A percentile compares a stretch with the other conserved stretches of the same genome.
These are phyloP conservation scores for Brienomyrus brachyistius DNA, from an alignment of 2,113 vertebrate species.

Conservation along the genomic window DNA sequence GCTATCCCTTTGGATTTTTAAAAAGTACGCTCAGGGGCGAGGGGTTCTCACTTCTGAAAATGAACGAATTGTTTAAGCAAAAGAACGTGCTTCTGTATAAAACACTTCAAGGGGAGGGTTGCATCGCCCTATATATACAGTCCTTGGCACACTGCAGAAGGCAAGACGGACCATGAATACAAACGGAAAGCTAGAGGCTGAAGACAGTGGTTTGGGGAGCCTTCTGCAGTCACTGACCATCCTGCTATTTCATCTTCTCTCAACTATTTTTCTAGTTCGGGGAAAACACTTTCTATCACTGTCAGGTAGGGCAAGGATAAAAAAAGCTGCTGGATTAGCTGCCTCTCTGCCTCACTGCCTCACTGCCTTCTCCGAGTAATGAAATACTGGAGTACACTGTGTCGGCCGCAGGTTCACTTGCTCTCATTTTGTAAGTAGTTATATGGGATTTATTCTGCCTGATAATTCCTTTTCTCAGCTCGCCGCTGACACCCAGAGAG, in stretches of 20 bases:
- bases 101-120: neutral
- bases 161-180: constrained; percentile 44
- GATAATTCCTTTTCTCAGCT: constrained; percentile 32
- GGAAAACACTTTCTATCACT: constrained; percentile 70
- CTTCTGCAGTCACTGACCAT: constrained; percentile 60
- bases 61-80: neutral
- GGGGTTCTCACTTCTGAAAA: neutral
- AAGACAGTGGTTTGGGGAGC: constrained; percentile 42
- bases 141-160: neutral
- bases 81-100: neutral
- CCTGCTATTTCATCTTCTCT: constrained; percentile 58
- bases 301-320: constrained; percentile 60
- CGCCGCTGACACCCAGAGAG: neutral
- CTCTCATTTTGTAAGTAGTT: constrained; percentile 48
- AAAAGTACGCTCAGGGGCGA: neutral
- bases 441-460: constrained; percentile 49
- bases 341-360: constrained; percentile 43
- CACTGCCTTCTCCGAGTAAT: constrained; percentile 48
- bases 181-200: constrained; percentile 42
- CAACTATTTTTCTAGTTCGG: constrained; percentile 68
- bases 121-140: neutral
- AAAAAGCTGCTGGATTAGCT: constrained; percentile 53
- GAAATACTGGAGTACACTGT: constrained; percentile 48
- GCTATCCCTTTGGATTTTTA: neutral
- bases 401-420: constrained; percentile 40